Evolutionary conservation across 1,140 invertebrate genomes (phyloP).

Genomic region (Solenopsis invicta): DNA sequence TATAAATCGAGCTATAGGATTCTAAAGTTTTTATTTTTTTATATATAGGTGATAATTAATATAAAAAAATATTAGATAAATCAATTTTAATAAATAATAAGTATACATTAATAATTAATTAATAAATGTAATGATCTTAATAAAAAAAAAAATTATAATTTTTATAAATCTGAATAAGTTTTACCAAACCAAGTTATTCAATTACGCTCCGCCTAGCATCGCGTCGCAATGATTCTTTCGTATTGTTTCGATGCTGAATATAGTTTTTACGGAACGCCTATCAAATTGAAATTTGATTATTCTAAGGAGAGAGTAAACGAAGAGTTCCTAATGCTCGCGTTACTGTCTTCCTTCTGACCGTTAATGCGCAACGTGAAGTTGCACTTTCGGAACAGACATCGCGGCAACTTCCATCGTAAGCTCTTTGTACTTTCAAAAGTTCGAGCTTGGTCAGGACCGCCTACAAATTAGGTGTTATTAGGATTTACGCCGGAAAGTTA

Average conservation of each 20-base stretch:
- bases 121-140: no score
- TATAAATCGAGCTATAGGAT: neutral
- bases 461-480: slow-evolving; percentile 83
- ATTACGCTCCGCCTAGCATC: neutral
- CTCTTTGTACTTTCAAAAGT: slow-evolving; percentile 69
- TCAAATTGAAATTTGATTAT: slow-evolving; percentile 6
- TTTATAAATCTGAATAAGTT: no score
- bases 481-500: slow-evolving; percentile 82
- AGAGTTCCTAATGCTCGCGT: neutral
- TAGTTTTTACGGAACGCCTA: neutral
- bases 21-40: neutral
- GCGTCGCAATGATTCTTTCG: neutral
- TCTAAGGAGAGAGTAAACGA: neutral
- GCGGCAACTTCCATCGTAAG: slow-evolving; percentile 51
- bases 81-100: neutral
- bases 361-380: slow-evolving; percentile 5
- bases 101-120: no score
- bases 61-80: neutral
- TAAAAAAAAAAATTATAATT: no score
- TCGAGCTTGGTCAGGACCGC: slow-evolving; percentile 53
- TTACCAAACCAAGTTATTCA: neutral
- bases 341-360: neutral
- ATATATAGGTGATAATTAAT: neutral
- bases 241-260: neutral
- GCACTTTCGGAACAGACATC: slow-evolving; percentile 16